These are phyloP conservation scores for Upupa epops DNA, from an alignment of 2,113 vertebrate species.

Conservation along the genomic window DNA sequence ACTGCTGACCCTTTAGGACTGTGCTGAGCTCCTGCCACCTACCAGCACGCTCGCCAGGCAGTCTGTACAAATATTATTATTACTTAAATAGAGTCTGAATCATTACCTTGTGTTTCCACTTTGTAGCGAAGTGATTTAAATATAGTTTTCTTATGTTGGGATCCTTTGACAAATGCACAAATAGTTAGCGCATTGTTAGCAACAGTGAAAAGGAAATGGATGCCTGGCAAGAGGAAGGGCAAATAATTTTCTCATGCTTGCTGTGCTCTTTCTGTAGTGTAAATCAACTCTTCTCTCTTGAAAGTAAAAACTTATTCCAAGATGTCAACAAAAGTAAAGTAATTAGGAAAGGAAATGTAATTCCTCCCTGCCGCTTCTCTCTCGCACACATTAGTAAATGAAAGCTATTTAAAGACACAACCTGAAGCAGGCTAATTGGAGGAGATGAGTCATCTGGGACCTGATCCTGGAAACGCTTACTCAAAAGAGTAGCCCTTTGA, in stretches of 20 bases:
- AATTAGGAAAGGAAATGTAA: slow-evolving; percentile 67
- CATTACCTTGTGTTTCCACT: slow-evolving; percentile 67
- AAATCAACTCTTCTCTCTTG: slow-evolving; percentile 60
- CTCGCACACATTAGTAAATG: slow-evolving; percentile 13
- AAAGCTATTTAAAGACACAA: slow-evolving; percentile 57
- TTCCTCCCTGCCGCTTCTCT: slow-evolving; percentile 39
- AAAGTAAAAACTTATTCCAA: slow-evolving; percentile 63
- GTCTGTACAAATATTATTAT: slow-evolving; percentile 68
- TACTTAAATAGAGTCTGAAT: slow-evolving; percentile 68
- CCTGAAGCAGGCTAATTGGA: slow-evolving; percentile 45
- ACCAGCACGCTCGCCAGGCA: slow-evolving; percentile 19
- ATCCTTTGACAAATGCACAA: slow-evolving; percentile 65
- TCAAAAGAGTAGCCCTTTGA: slow-evolving; percentile 24
- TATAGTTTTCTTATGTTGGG: slow-evolving; percentile 58
- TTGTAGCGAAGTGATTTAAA: slow-evolving; percentile 61
- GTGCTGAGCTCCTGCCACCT: neutral
- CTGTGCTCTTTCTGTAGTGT: slow-evolving; percentile 63
- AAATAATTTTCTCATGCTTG: slow-evolving; percentile 73
- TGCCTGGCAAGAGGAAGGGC: slow-evolving; percentile 65
- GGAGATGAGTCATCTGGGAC: slow-evolving; percentile 56
- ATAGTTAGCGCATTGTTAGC: slow-evolving; percentile 71
- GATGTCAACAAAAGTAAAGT: slow-evolving; percentile 62
- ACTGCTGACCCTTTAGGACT: slow-evolving; percentile 7
- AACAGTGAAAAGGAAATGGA: slow-evolving; percentile 63
- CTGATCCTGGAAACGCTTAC: slow-evolving; percentile 52